Percentiles rank a stretch among this genome's conserved stretches.
phyloP scores from a whole-genome alignment of 1,140 invertebrate species.

The Cephus cinctus region DNA sequence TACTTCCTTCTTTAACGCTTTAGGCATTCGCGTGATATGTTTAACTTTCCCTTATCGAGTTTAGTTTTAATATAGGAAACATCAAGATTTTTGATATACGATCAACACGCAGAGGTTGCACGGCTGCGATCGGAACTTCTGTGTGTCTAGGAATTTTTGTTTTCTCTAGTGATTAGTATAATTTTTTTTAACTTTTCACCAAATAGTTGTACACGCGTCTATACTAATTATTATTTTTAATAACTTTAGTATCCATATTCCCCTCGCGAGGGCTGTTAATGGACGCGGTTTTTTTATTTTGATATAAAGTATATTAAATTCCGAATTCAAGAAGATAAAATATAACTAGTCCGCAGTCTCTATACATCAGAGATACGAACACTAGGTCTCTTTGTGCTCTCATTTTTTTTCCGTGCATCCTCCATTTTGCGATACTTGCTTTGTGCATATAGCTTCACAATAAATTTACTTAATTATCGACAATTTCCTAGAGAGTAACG shows the following conservation, averaged over 20 bases:
- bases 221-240: not conserved
- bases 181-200: not conserved
- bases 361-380: not conserved
- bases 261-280: not conserved
- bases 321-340: not conserved
- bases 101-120: not conserved
- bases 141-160: not conserved
- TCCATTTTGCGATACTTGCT: not conserved
- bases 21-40: conserved; percentile 38
- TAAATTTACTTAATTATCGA: not conserved
- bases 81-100: not conserved
- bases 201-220: not conserved
- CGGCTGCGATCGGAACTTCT: not conserved
- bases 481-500: not conserved
- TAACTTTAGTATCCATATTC: not conserved
- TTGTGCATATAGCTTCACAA: not conserved
- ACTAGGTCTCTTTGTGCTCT: not conserved
- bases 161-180: not conserved
- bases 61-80: conserved; percentile 5
- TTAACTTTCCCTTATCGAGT: conserved; percentile 26
- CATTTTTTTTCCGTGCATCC: not conserved
- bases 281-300: not conserved
- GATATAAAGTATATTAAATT: not conserved
- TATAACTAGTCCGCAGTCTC: not conserved
- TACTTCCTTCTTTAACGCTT: conserved; percentile 34